These are phyloP conservation scores for Forbesichthys agassizii DNA, from an alignment of 2,113 vertebrate genomes.

Conservation along the genomic window DNA sequence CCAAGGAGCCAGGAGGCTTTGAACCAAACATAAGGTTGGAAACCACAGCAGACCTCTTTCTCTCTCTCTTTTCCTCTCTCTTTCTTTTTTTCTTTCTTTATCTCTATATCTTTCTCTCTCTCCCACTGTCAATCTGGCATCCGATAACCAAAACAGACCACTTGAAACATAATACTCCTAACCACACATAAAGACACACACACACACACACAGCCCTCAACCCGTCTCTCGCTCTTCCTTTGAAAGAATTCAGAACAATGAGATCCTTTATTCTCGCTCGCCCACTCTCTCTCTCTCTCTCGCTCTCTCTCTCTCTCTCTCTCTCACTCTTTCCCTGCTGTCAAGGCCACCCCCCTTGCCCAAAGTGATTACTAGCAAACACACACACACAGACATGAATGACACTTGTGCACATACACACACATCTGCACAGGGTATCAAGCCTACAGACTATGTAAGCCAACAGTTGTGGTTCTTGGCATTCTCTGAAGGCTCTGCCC, in stretches of 20 bases:
- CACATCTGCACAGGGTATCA: background rate
- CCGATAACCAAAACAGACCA: conserved; percentile 70
- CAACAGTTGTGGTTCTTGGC: background rate
- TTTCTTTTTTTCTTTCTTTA: conserved; percentile 3
- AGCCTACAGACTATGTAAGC: background rate
- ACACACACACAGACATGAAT: background rate
- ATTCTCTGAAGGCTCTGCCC: background rate
- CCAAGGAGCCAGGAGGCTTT: conserved; percentile 46
- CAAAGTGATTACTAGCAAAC: background rate
- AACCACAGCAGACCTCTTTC: conserved; percentile 57
- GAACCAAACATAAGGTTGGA: conserved; percentile 74
- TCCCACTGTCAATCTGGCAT: conserved; percentile 46
- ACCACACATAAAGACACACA: conserved; percentile 2
- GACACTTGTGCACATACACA: background rate
- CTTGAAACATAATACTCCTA: conserved; percentile 66
- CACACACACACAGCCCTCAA: background rate
- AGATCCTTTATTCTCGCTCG: conserved; percentile 52
- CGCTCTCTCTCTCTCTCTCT: background rate
- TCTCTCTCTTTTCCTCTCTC: background rate
- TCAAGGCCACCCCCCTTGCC: no score
- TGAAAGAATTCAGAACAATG: conserved; percentile 61
- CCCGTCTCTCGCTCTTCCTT: conserved; percentile 22
- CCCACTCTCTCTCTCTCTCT: conserved; percentile 28
- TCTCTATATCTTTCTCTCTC: background rate
- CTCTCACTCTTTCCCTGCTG: conserved; percentile 49